Evolutionary conservation across 2,888 invertebrate species (phyloP), one percentile per base, ranked within the genome.

Genomic region (Mesochorus sp.): DNA sequence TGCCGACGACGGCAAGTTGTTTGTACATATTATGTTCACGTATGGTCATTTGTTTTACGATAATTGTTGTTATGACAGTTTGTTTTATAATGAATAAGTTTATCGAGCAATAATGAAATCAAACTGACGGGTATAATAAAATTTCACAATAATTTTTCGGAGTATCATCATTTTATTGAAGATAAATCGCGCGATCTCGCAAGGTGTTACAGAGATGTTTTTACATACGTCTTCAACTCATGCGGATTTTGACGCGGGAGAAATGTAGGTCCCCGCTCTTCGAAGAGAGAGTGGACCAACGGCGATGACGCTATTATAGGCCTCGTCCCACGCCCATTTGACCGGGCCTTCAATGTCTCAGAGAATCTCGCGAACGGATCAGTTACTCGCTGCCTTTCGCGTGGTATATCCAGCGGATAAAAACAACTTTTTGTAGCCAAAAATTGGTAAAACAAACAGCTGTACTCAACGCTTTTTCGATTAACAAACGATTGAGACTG

Each of bases 221-320:
- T 64, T 59, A 70, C 75, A 68, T 44, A 73, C 57, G 57, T 55
- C 12, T 26, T 21, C 24, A 44, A 55, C 42, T 70, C 12, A 6
- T 14, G 59, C 37, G 75, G 64, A 24, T 64, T 76, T 73, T 37
- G 51, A 55, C 31, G 49, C 31, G 53, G 67, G 55, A 62, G 55
- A 77, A 81, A 80, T 78, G 76, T 78, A 82, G 77, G 79, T 77
- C 71, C 61, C 66, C 34, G 44, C 39, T n/a, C n/a, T 62, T 64
- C 42, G 57, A 68, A 81, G 86, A 85, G 85, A 85, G 85, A 83
- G 86, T 86, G 82, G 79, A 74, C 77, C 72, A 57, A 39, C 66
- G 71, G 19, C 76, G 84, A 79, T 85, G 86, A 86, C 85, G 86
- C 82, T 82, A 67, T 81, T 76, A n/a, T n/a, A 44, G 62, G 61